Evolutionary conservation across 2,888 invertebrate genomes (phyloP).

Genomic region (Chouioia cunea): DNA sequence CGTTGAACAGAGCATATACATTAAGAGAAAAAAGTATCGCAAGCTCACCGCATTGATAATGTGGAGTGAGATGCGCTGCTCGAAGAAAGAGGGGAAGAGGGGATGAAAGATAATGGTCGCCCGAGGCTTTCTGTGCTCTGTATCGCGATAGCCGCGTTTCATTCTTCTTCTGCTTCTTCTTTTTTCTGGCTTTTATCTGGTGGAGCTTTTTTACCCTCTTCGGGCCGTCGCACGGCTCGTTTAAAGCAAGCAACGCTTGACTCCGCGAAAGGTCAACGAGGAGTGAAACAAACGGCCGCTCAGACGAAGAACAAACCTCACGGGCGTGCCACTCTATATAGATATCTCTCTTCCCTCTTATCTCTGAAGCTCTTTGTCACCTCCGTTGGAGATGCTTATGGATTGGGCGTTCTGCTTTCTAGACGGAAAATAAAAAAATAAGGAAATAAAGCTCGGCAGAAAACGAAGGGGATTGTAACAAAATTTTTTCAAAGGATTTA

Average conservation of each 20-base stretch:
- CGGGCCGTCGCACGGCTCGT: conserved; percentile 11
- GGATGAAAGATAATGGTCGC: conserved; percentile 44
- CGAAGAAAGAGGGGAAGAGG: not conserved
- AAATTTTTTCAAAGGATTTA: no score
- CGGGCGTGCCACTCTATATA: not conserved
- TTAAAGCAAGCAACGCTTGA: conserved; percentile 1
- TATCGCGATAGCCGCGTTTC: conserved; percentile 28
- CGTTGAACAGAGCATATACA: not conserved
- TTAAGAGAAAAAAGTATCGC: not conserved
- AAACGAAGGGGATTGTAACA: no score
- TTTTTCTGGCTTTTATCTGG: no score
- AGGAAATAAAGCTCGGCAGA: no score
- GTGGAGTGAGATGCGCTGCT: no score
- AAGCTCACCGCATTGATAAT: no score
- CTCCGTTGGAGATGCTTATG: conserved; percentile 16
- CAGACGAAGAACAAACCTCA: conserved; percentile 6
- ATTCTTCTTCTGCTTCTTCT: conserved; percentile 1
- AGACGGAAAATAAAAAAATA: no score
- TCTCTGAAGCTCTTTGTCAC: conserved; percentile 25
- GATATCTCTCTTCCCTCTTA: conserved; percentile 19
- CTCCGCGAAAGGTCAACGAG: conserved; percentile 11
- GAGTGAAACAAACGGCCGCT: conserved; percentile 10
- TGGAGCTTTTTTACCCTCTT: conserved; percentile 5
- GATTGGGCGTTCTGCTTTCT: not conserved
- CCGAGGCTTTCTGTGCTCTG: conserved; percentile 25